Evolutionary conservation across 1,140 invertebrate species (phyloP).

Genomic region (Eurosta solidaginis): DNA sequence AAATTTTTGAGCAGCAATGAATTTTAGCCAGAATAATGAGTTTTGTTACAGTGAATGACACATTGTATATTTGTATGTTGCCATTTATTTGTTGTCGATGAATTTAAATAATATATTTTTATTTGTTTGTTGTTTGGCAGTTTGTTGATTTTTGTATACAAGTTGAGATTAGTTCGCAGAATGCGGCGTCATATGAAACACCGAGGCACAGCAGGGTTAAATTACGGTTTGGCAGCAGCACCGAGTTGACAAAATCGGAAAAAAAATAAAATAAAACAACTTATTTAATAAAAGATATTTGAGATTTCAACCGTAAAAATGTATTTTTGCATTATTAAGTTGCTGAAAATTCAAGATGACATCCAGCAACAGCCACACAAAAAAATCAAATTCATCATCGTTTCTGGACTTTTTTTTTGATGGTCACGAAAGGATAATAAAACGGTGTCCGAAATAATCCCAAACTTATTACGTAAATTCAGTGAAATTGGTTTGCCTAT

Average conservation of each 20-base stretch:
- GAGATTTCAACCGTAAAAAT: neutral
- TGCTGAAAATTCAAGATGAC: too few species aligned
- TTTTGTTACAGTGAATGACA: neutral
- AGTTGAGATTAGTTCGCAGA: neutral
- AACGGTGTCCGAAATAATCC: too few species aligned
- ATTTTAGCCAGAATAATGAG: neutral
- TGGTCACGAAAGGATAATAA: too few species aligned
- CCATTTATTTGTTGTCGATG: neutral
- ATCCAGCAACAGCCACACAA: too few species aligned
- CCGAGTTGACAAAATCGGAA: neutral
- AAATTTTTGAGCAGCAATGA: neutral
- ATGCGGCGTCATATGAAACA: neutral
- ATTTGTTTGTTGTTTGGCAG: neutral
- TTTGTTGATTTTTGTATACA: neutral
- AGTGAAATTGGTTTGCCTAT: too few species aligned
- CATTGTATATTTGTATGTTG: neutral
- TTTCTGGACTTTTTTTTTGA: too few species aligned
- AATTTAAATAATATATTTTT: conserved; percentile 9
- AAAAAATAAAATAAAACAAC: neutral
- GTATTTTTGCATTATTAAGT: too few species aligned
- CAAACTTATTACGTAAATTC: too few species aligned
- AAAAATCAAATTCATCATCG: too few species aligned
- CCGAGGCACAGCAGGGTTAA: neutral
- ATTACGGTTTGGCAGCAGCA: too few species aligned
- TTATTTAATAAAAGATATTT: neutral